These are phyloP conservation scores for Ceyx melanurus DNA, from an alignment of 2,113 vertebrate genomes.

Conservation along the genomic window DNA sequence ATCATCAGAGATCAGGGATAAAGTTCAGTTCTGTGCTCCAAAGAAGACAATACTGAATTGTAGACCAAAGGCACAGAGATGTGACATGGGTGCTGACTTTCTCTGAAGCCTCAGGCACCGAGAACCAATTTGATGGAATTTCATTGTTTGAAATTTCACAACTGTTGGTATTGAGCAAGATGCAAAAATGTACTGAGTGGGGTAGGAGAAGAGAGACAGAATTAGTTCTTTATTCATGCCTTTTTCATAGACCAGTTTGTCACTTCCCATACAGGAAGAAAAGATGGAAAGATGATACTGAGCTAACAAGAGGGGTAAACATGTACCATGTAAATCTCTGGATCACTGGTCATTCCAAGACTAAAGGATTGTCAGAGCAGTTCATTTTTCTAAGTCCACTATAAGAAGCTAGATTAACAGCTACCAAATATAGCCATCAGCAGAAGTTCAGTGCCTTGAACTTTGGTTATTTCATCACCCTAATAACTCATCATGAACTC, in stretches of 20 bases:
- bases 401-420: neutral
- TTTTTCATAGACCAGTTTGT: neutral
- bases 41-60: neutral
- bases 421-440: neutral
- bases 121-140: neutral
- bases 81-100: neutral
- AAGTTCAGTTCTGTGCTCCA: neutral
- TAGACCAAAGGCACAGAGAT: neutral
- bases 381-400: neutral
- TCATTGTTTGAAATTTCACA: constrained; percentile 27
- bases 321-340: neutral
- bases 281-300: neutral
- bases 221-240: neutral
- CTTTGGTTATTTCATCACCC: neutral
- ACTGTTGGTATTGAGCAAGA: neutral
- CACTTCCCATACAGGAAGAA: neutral
- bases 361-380: neutral
- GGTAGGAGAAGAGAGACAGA: neutral
- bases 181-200: neutral
- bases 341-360: neutral
- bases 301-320: neutral
- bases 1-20: neutral
- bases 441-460: neutral
- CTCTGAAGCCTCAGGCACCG: neutral
- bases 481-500: neutral